Evolutionary conservation across 2,888 invertebrate genomes (phyloP), one percentile per base, ranked within the genome.

Genomic region (Quadroppia sp.): DNA sequence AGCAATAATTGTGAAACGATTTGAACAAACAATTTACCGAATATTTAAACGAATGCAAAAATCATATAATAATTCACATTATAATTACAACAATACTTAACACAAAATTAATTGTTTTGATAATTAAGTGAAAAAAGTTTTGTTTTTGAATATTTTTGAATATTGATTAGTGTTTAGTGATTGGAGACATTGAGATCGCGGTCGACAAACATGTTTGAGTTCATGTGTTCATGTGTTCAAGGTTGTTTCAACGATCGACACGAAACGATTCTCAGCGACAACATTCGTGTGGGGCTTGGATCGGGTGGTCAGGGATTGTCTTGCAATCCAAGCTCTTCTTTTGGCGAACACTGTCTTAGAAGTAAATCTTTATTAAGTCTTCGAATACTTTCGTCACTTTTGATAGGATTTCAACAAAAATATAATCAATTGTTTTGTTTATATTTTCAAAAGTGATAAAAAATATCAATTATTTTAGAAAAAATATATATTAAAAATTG

Each of bases 211-310:
- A 69, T 69, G 3, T 45, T 42, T 45, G n/a, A n/a, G n/a, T n/a
- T n/a, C n/a, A n/a, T n/a, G n/a, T n/a, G n/a, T n/a, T n/a, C n/a
- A n/a, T n/a, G 45, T 40, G 45, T 69, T 69, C 69, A 69, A 17
- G 69, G 69, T 40, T 69, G 69, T 25, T 69, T 69, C 17, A 69
- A 25, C 15, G 69, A 69, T 45, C 69, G 69, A 25, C 69, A 69
- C 20, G 69, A 69, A 40, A 69, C 69, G 20, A 69, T 69, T 23
- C 45, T 42, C 1, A 69, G 45, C 28, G 69, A 69, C 45, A 69
- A 69, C 69, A 69, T 69, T 69, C 69, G 69, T 45, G 20, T 23
- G 4, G 11, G 17, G 28, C 25, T 23, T 6, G 11, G 20, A 53
- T 11, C n/a, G 2, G 40, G 40, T n/a, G 30, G n/a, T 36, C 3